These are phyloP conservation scores for Natrix natrix DNA, from an alignment of 2,797 vertebrate genomes.

Conservation along the genomic window DNA sequence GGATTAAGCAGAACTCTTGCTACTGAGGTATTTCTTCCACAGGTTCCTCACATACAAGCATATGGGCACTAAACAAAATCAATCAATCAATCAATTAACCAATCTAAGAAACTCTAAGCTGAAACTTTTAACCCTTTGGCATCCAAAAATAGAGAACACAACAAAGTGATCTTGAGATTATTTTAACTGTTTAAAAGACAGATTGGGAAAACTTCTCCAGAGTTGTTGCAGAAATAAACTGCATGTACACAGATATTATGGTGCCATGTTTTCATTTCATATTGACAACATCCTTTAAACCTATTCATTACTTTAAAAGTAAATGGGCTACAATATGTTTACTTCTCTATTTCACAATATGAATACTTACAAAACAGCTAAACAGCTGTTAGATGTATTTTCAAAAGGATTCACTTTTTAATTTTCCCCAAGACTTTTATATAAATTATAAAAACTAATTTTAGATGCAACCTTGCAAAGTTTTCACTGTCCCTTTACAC, in stretches of 20 bases:
- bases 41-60: conserved; percentile 65
- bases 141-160: conserved; percentile 66
- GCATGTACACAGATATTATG: conserved; percentile 65
- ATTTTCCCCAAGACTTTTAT: neutral
- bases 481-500: neutral
- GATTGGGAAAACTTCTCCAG: conserved; percentile 22
- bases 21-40: conserved; percentile 65
- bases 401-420: neutral
- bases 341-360: neutral
- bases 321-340: conserved; percentile 2
- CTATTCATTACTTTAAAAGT: neutral
- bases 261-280: conserved; percentile 77
- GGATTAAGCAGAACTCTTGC: conserved; percentile 71
- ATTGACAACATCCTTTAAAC: conserved; percentile 7
- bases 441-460: neutral
- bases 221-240: conserved; percentile 53
- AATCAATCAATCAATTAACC: conserved; percentile 4
- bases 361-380: neutral
- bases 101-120: conserved; percentile 50
- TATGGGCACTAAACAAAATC: conserved; percentile 63
- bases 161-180: conserved; percentile 58
- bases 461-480: neutral
- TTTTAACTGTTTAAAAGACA: conserved; percentile 42
- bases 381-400: neutral
- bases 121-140: conserved; percentile 79